Conservation (phyloP, 2,113 vertebrate species). For the Axis porcinus region DNA sequence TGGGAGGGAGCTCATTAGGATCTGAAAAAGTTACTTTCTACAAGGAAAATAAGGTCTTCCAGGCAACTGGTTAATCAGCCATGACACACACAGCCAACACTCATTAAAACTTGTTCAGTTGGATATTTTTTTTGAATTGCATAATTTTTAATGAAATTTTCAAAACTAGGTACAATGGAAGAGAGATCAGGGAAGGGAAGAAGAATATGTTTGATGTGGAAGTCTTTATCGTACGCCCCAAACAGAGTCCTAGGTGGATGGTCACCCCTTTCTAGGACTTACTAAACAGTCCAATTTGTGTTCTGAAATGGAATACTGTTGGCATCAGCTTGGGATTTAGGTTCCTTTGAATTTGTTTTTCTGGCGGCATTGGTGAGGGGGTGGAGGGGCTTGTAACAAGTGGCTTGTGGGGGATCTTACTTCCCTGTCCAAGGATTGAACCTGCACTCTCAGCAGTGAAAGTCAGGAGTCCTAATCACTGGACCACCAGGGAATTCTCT, state of each 20-base stretch:
- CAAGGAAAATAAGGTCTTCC: not conserved
- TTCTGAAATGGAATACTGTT: not conserved
- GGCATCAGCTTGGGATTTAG: not conserved
- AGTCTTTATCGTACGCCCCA: not conserved
- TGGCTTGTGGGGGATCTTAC: not conserved
- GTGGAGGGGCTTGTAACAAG: not conserved
- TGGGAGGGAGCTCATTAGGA: not conserved
- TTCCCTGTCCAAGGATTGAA: not conserved
- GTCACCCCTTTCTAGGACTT: not conserved
- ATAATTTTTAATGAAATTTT: not conserved
- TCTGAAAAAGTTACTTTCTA: not conserved
- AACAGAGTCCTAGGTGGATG: not conserved
- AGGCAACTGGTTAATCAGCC: not conserved
- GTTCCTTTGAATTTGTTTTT: not conserved
- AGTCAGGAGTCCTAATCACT: not conserved
- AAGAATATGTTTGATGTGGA: not conserved
- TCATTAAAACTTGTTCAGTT: not conserved
- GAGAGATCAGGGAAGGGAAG: not conserved
- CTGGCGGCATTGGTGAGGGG: not conserved
- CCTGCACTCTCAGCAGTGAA: not conserved
- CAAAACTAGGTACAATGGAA: not conserved
- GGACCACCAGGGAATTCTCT: not conserved
- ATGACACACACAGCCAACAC: not conserved
- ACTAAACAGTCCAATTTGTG: not conserved
- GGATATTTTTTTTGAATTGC: not conserved